Base-by-base conservation (phyloP, 2,888 invertebrate genomes). In the Tetheella fluctuosa region DNA sequence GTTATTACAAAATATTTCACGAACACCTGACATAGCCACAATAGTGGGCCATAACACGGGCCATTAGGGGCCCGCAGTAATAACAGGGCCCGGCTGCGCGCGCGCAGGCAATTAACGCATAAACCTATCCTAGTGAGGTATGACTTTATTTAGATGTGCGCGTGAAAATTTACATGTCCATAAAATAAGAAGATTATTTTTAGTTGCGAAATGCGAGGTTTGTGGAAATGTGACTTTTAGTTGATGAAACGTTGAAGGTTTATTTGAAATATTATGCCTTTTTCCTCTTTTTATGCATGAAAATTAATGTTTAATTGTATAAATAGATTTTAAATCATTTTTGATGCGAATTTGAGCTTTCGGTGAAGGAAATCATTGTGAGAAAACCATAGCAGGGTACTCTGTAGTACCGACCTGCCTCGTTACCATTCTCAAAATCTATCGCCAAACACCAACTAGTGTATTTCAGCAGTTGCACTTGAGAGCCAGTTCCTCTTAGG, bases 61-160 rank as follows among this genome's bases (percentile, higher is more conserved):
- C 56, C 58, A 54, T 59, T 59, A 54, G 57, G 48, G 37, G 65
- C 64, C 65, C 64, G 66, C 66, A 62, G 68, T 83, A 80, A 81
- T 80, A 81, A 76, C 77, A 77, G 74, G 72, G 71, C 74, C 76
- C 71, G 60, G 69, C 67, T 67, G 61, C 66, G 67, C 71, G 70
- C 65, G 69, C 70, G 72, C 70, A 70, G 42, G 84, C 84, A 86
- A 86, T 86, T 85, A 85, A 81, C 81, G 82, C 80, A 81, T 81
- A 82, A 82, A 84, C 80, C 79, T 76, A 81, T 83, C 81, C 72
- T 62, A 67, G 78, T 81, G 78, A 80, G 76, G 77, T 80, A 80
- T 77, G 74, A 78, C 79, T 80, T 81, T 82, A 85, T 84, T 85
- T 81, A 77, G 76, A 80, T 69, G 71, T 73, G 65, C 69, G 63